Evolutionary conservation across 1,140 invertebrate genomes (phyloP), one percentile per base, ranked within the genome.

Genomic region (Sarcophaga peregrina): DNA sequence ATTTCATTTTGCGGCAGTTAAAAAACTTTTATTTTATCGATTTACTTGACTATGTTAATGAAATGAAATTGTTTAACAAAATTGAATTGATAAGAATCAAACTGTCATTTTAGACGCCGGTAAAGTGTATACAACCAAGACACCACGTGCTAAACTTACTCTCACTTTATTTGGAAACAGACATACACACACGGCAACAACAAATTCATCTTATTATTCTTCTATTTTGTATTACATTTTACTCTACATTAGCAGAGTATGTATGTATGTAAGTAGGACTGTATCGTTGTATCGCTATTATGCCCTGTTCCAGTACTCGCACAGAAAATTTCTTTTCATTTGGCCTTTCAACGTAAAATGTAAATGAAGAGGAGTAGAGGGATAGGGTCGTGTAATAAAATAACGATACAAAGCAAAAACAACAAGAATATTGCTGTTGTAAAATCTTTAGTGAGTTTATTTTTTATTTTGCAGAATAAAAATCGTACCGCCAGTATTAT

Each of bases 71-170:
- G 54, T 58, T 58, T n/a, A n/a, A 68, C 62, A n/a, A 68, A 68
- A 68, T 68, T 68, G 54, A 25, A 76, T 48, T 15, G 58, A 72
- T 84, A 84, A 37, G 86, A 85, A 86, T 87, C 86, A 85, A 78
- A 78, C 47, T 78, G 75, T 52, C 75, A 78, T 17, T 78, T 78
- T 50, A 52, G 75, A 78, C 75, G 75, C 75, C 75, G 75, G 75
- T 78, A n/a, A 78, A 78, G 50, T 52, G 20, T 20, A 78, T 25
- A 48, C 7, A 76, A 76, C 15, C 15, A 48, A n/a, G 25, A 5
- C 74, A 76, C 13, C 75, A 78, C 75, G 47, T 78, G 75, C 11
- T 78, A 50, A 25, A 11, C 10, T 15, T 20, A 50, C 47, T 78
- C 75, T 78, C 75, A 78, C 10, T 45, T 68, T 68, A 68, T 20